A percentile compares a stretch with the other conserved stretches of the same genome.
Evolutionary conservation across 2,797 vertebrate genomes (phyloP).

Genomic region (Loris lydekkerianus): DNA sequence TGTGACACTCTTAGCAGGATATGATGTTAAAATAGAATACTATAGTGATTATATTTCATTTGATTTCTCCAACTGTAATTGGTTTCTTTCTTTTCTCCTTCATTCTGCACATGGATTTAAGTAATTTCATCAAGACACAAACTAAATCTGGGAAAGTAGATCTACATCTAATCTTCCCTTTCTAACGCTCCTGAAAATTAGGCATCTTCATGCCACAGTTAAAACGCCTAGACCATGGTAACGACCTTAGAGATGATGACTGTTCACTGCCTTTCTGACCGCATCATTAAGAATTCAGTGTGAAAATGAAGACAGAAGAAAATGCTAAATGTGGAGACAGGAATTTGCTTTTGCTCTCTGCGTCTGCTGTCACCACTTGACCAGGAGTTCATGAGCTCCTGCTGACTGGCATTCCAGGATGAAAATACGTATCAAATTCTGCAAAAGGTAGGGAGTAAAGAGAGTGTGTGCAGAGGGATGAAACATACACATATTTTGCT

Average conservation of each 20-base stretch:
- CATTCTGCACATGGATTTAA: slow-evolving; percentile 11
- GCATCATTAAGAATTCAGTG: slow-evolving; percentile 39
- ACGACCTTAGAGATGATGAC: slow-evolving; percentile 22
- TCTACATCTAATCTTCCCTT: slow-evolving; percentile 55
- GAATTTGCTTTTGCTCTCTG: not conserved
- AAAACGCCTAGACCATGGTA: slow-evolving; percentile 16
- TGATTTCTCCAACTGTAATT: slow-evolving; percentile 77
- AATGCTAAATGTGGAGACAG: not conserved
- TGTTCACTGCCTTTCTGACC: not conserved
- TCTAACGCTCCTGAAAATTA: slow-evolving; percentile 67
- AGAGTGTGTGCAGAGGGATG: not conserved
- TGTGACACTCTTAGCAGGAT: slow-evolving; percentile 63
- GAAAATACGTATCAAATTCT: not conserved
- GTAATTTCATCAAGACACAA: slow-evolving; percentile 51
- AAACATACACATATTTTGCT: not conserved
- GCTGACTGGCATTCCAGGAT: not conserved
- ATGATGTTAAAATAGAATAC: slow-evolving; percentile 66
- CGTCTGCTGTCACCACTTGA: not conserved
- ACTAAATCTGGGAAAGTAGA: slow-evolving; percentile 54
- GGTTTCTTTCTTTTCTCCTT: slow-evolving; percentile 66
- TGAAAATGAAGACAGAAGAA: slow-evolving; percentile 51
- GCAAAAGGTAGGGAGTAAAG: not conserved
- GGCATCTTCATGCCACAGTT: slow-evolving; percentile 45
- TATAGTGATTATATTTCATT: slow-evolving; percentile 73
- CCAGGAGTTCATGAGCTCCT: not conserved